phyloP scores from a whole-genome alignment of 2,797 vertebrate genomes.

The Acipenser oxyrinchus region DNA sequence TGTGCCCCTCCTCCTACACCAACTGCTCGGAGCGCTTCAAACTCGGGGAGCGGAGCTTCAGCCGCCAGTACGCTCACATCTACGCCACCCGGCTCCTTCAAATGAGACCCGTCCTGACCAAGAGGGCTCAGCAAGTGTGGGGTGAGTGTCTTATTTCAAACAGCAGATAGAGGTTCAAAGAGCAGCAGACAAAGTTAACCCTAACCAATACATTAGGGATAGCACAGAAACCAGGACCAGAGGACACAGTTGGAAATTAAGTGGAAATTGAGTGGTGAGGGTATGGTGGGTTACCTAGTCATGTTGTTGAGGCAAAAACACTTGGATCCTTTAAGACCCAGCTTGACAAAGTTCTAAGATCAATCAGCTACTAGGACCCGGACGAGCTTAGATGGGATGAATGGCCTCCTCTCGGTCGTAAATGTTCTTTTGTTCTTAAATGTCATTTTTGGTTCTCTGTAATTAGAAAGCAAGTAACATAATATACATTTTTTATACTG shows the following conservation, averaged over 20 bases:
- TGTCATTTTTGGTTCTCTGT: background rate
- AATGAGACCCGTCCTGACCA: slow-evolving; percentile 68
- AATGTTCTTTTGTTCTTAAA: background rate
- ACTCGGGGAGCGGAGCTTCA: slow-evolving; percentile 73
- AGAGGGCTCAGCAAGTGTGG: slow-evolving; percentile 69
- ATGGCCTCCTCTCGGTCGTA: background rate
- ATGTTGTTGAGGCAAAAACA: too few relatives aligned
- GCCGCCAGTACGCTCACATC: slow-evolving; percentile 86
- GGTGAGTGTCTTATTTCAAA: slow-evolving; percentile 52
- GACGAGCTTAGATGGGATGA: too few relatives aligned
- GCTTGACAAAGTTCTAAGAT: too few relatives aligned
- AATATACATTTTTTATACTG: too few relatives aligned
- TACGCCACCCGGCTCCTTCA: slow-evolving; percentile 78
- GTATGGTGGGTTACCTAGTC: too few relatives aligned
- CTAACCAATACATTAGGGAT: too few relatives aligned
- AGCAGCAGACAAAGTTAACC: background rate
- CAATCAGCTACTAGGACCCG: too few relatives aligned
- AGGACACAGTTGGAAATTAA: too few relatives aligned
- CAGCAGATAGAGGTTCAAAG: background rate
- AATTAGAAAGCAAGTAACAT: background rate
- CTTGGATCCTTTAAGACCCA: too few relatives aligned
- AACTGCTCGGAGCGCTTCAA: slow-evolving; percentile 60
- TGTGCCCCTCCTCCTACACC: slow-evolving; percentile 39
- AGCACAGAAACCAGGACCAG: too few relatives aligned
- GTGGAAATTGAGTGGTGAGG: too few relatives aligned